A percentile compares a stretch with the other conserved stretches of the same genome.
Evolutionary conservation across 2,797 vertebrate species (phyloP).

Genomic region (Ataeniobius toweri): DNA sequence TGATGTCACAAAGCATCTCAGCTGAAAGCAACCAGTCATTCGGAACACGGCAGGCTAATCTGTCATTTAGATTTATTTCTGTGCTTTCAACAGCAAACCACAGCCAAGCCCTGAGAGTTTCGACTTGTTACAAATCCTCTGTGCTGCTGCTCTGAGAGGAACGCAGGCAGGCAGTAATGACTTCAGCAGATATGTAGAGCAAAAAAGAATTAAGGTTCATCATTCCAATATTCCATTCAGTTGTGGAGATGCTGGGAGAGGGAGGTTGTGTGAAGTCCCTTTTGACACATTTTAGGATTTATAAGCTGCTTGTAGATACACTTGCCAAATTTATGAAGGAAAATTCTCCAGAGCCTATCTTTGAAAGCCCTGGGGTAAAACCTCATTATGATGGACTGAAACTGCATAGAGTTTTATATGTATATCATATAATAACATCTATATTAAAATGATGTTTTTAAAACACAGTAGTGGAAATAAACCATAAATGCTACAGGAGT

Average conservation of each 20-base stretch:
- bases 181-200: conserved; percentile 67
- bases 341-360: conserved; percentile 45
- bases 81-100: conserved; percentile 13
- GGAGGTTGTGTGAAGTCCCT: conserved; percentile 47
- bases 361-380: conserved; percentile 47
- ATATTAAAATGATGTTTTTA: conserved; percentile 24
- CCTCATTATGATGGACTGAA: conserved; percentile 26
- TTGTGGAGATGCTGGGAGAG: conserved; percentile 19
- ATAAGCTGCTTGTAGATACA: conserved; percentile 26
- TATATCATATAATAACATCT: conserved; percentile 39
- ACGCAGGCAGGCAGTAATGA: conserved; percentile 53
- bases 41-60: conserved; percentile 18
- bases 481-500: conserved; percentile 9
- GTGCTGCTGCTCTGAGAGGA: conserved; percentile 28
- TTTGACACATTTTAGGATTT: conserved; percentile 54
- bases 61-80: conserved; percentile 48
- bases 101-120: conserved; percentile 41
- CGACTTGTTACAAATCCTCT: conserved; percentile 50
- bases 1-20: conserved; percentile 31
- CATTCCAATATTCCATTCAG: conserved; percentile 52
- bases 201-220: conserved; percentile 49
- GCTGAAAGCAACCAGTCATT: conserved; percentile 30
- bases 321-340: conserved; percentile 46
- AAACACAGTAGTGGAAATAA: conserved; percentile 25
- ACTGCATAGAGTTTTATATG: conserved; percentile 36